Evolutionary conservation across 2,888 invertebrate genomes (phyloP).

Genomic region (Agrochola litura): DNA sequence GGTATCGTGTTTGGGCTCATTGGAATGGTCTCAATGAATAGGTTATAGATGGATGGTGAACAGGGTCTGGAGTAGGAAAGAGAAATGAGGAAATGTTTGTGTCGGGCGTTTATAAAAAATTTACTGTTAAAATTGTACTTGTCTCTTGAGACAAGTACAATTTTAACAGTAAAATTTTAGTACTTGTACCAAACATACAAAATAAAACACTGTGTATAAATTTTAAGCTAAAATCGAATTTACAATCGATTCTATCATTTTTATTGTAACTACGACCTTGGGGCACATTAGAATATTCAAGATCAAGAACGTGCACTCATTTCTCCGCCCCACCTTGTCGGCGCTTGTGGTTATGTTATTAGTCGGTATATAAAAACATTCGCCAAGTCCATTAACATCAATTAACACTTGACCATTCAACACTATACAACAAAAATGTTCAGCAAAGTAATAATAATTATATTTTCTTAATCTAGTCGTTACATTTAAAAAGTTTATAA

Average conservation of each 20-base stretch:
- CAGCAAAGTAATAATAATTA: constrained; percentile 69
- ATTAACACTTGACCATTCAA: constrained; percentile 65
- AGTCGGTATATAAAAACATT: constrained; percentile 68
- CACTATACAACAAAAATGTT: constrained; percentile 70
- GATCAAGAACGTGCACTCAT: constrained; percentile 60
- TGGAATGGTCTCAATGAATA: no score
- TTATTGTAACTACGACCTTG: constrained; percentile 44
- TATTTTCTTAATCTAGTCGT: neutral
- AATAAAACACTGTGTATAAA: neutral
- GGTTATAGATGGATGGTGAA: no score
- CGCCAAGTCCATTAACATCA: constrained; percentile 65
- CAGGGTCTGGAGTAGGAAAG: no score
- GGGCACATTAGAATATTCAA: constrained; percentile 49
- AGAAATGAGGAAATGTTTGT: no score
- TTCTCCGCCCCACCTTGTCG: constrained; percentile 67
- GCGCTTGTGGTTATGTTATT: constrained; percentile 27
- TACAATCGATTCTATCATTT: neutral
- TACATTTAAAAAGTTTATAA: neutral
- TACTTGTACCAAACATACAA: neutral
- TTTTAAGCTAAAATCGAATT: constrained; percentile 4
- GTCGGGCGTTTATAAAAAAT: no score
- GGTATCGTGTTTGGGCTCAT: no score
- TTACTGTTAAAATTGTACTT: no score
- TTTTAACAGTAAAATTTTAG: no score
- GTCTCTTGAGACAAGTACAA: no score